A percentile compares a stretch with the other conserved stretches of the same genome.
phyloP scores from a whole-genome alignment of 2,797 vertebrate species.

The Ctenochaetus hawaiiensis region DNA sequence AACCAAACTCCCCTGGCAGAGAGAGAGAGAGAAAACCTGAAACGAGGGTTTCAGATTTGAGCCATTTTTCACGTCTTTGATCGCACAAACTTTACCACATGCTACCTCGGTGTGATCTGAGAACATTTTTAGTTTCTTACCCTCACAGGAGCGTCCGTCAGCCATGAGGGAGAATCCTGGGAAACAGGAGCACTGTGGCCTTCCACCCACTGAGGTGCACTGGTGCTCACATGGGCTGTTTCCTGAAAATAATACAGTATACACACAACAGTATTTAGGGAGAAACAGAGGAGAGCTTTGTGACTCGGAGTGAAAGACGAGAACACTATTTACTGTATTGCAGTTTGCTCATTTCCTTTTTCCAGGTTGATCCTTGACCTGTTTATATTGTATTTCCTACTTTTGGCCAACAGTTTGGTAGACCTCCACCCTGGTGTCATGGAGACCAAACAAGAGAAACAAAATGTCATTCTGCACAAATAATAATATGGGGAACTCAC shows the following conservation, averaged over 20 bases:
- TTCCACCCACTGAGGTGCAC: constrained; percentile 78
- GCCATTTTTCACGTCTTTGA: constrained; percentile 2
- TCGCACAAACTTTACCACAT: constrained; percentile 14
- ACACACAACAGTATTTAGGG: constrained; percentile 25
- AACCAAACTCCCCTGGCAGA: constrained; percentile 50
- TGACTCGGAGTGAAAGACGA: constrained; percentile 26
- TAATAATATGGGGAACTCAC: constrained; percentile 26
- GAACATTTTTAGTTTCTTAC: constrained; percentile 72
- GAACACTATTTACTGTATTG: constrained; percentile 45
- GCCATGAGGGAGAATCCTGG: constrained; percentile 88
- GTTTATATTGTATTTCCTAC: constrained; percentile 61
- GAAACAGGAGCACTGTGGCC: constrained; percentile 89
- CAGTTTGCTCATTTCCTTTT: constrained; percentile 58
- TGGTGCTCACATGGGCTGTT: constrained; percentile 80
- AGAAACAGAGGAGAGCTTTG: constrained; percentile 41
- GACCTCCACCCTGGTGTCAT: constrained; percentile 65
- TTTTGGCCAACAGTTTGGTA: constrained; percentile 36
- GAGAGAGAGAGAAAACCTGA: constrained; percentile 13
- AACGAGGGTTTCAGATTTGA: constrained; percentile 20
- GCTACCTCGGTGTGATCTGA: neutral
- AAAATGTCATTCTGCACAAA: constrained; percentile 31
- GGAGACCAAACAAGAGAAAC: constrained; percentile 67
- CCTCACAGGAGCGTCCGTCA: constrained; percentile 90
- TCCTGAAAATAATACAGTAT: constrained; percentile 61
- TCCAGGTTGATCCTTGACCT: constrained; percentile 59